phyloP scores from a whole-genome alignment of 2,797 vertebrate genomes.

The Danio tinwini region DNA sequence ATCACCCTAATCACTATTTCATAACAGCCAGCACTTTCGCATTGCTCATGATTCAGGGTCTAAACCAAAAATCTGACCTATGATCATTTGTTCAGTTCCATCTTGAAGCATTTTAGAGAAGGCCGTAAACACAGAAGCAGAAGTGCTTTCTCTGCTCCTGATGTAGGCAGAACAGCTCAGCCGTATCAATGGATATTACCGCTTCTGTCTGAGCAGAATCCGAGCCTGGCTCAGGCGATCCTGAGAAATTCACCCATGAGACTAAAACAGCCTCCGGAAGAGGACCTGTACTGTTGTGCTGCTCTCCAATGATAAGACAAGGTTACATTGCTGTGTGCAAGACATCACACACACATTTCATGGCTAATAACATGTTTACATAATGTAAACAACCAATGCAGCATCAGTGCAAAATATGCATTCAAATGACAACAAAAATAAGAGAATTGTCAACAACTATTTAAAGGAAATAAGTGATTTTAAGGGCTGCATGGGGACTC shows the following conservation, averaged over 20 bases:
- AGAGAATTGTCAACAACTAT: neutral
- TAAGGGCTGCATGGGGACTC: no score
- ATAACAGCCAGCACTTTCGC: neutral
- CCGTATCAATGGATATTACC: conserved; percentile 7
- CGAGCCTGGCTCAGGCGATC: conserved; percentile 8
- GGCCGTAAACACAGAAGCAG: conserved; percentile 19
- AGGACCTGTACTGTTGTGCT: conserved; percentile 2
- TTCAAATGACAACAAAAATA: neutral
- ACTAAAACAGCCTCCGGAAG: conserved; percentile 43
- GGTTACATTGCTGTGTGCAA: conserved; percentile 38
- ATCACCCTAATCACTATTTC: neutral
- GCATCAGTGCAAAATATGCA: neutral
- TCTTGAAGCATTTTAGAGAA: conserved; percentile 20
- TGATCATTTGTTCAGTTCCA: conserved; percentile 21
- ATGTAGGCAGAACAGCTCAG: conserved; percentile 26
- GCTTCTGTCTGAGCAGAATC: neutral
- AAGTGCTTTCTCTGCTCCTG: conserved; percentile 33
- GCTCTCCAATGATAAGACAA: conserved; percentile 31
- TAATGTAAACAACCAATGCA: neutral
- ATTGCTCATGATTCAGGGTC: neutral
- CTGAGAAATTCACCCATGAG: neutral
- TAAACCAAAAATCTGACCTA: neutral
- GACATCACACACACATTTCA: neutral
- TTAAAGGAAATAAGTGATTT: neutral
- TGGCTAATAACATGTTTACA: neutral